Evolutionary conservation across 2,797 vertebrate genomes (phyloP), one percentile per base, ranked within the genome.

Genomic region (Scomberomorus guttatus): DNA sequence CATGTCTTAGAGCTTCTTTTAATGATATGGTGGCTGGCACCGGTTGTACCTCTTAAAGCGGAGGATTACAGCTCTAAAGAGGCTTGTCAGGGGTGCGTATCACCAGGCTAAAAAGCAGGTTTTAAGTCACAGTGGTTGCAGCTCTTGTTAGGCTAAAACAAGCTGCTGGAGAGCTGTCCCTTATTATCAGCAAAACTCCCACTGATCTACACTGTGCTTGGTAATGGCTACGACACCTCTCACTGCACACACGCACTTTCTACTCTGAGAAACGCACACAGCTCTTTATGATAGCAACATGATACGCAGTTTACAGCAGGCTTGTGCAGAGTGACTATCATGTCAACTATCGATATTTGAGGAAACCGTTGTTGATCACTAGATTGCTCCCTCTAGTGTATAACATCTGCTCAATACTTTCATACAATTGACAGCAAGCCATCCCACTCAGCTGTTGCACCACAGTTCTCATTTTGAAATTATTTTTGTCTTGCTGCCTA

Each of bases 41-140:
- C 24, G 27, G 44, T 39, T 77, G 50, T 52, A 59, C 56, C 39
- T 70, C 44, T 66, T 71, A 15, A 58, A 59, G 61, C 15, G 6
- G 22, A 57, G 75, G 57, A 82, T 75, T 73, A 73, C 42, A 55
- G 60, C 59, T 51, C 57, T 74, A 76, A 82, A 84, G 61, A 67
- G 32, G 51, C 75, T 67, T 51, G 50, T 72, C 37, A 24, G 54
- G 17, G 56, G 50, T 58, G 27, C 0, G 6, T 29, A 62, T 59
- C 59, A 20, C 37, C 46, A 8, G 32, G 57, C 58, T 67, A 5
- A 50, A 63, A 58, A 56, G 22, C 9, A 8, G 44, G 64, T 72
- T 61, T 82, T 74, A 80, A 75, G 82, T 74, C 63, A 1, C 18
- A 18, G 29, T 2, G 61, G 39, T 56, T 70, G 48, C 29, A 64